Conservation (phyloP, 2,888 invertebrate species). For the Ochlodes sylvanus region DNA sequence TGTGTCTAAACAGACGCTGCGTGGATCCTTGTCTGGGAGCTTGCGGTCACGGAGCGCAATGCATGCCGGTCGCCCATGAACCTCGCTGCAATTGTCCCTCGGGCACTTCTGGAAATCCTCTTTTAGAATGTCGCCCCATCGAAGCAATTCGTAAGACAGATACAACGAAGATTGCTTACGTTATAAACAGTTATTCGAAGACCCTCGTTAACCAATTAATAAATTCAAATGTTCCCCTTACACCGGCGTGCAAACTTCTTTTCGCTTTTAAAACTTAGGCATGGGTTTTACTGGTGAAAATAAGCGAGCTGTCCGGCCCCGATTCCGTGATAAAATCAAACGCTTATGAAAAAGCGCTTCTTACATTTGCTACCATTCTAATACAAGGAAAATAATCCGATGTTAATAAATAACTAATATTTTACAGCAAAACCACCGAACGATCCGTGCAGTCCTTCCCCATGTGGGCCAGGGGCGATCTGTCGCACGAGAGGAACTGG, state of each 20-base stretch:
- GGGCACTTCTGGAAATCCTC: constrained; percentile 90
- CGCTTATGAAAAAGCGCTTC: constrained; percentile 59
- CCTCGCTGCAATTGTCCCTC: constrained; percentile 89
- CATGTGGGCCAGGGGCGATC: constrained; percentile 92
- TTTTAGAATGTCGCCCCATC: constrained; percentile 86
- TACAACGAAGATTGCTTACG: constrained; percentile 69
- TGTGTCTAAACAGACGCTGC: constrained; percentile 90
- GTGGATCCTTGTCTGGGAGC: constrained; percentile 90
- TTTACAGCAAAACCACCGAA: constrained; percentile 74
- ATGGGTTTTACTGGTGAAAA: constrained; percentile 82
- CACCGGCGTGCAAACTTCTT: constrained; percentile 55
- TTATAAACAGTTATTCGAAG: constrained; percentile 27
- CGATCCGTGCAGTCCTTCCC: constrained; percentile 94
- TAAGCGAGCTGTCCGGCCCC: constrained; percentile 55
- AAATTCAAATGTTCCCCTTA: constrained; percentile 5
- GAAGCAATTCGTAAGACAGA: constrained; percentile 78
- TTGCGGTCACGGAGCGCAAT: constrained; percentile 89
- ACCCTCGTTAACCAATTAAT: constrained; percentile 13
- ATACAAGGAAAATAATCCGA: not conserved
- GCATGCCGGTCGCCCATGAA: constrained; percentile 89
- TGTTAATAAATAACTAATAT: constrained; percentile 21
- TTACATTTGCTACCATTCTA: constrained; percentile 54
- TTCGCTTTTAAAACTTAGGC: constrained; percentile 84
- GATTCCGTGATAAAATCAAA: constrained; percentile 44
- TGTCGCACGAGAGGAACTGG: constrained; percentile 89